Percentiles rank a stretch among this genome's conserved stretches.
These are phyloP conservation scores for Gobius niger DNA, from an alignment of 2,113 vertebrate species.

Conservation along the genomic window DNA sequence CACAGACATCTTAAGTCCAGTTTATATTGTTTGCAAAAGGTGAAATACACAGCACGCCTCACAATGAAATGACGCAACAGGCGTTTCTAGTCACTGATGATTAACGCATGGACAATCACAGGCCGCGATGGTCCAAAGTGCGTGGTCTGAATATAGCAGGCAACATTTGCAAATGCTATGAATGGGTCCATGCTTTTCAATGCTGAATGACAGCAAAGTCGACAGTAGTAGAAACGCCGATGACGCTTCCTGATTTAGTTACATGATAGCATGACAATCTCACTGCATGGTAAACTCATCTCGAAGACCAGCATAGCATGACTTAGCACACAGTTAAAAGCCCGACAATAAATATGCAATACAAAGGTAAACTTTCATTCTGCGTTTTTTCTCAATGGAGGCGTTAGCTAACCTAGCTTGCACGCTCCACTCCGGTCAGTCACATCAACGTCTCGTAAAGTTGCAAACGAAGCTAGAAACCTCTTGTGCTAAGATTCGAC, in stretches of 20 bases:
- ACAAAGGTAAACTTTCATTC: neutral
- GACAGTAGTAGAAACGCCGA: no score
- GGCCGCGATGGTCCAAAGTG: conserved; percentile 35
- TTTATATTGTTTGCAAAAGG: neutral
- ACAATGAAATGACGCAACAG: conserved; percentile 37
- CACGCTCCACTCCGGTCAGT: neutral
- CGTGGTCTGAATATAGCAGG: neutral
- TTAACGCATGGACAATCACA: conserved; percentile 1
- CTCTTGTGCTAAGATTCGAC: neutral
- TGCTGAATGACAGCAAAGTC: neutral
- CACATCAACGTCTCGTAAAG: neutral
- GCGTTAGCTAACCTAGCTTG: conserved; percentile 36
- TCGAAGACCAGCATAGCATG: no score
- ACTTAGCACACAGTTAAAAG: no score
- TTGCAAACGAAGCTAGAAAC: no score
- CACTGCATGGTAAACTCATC: no score
- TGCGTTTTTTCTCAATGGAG: neutral
- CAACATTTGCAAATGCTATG: neutral
- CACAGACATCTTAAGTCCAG: neutral
- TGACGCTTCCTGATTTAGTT: no score
- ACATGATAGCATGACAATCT: no score
- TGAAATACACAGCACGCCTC: neutral
- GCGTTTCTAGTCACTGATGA: conserved; percentile 7
- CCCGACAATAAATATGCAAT: no score
- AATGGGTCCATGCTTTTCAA: neutral